Base-by-base conservation (phyloP, 2,888 invertebrate genomes). In the Tanytarsus gracilentus region DNA sequence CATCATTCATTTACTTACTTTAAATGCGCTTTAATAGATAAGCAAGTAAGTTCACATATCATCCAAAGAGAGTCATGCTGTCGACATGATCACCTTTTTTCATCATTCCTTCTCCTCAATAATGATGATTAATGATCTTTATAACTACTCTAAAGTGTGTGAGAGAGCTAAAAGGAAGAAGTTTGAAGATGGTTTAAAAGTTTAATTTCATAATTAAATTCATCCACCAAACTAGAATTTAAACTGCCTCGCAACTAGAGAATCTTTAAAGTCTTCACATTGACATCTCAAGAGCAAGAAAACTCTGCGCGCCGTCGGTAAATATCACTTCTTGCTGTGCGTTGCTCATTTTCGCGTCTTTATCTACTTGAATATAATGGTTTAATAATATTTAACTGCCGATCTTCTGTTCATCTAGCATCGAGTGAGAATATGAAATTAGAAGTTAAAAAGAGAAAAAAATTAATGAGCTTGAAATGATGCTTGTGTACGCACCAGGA, bases 61-160 rank as follows among this genome's bases (percentile, higher is more conserved):
- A 9, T 33, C 33, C 18, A 44, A 23, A 44, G 11, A 8, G 21
- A 11, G 9, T 18, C 44, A 23, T 18, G 18, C 23, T 11, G 36
- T 36, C 36, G 36, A 14, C 16, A 36, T 36, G n/a, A 16, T 36
- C 16, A 36, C n/a, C 16, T 36, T 16, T 14, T 16, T 23, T 23
- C 23, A 23, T 44, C 44, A 44, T 23, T 33, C n/a, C 33, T 33
- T 33, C 33, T n/a, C n/a, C n/a, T 27, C 27, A 33, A 36, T 53
- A 53, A 53, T 53, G 36, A 53, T 53, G 53, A 53, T 53, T 53
- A 53, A 53, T 53, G 53, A 53, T 25, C 16, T 18, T 27, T 53
- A 36, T 21, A n/a, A n/a, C n/a, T n/a, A n/a, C n/a, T n/a, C n/a
- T n/a, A n/a, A n/a, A n/a, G n/a, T n/a, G n/a, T n/a, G n/a, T n/a